These are phyloP conservation scores for Patiria miniata DNA, from an alignment of 35 echinoderm and acorn worm species.

Conservation along the genomic window DNA sequence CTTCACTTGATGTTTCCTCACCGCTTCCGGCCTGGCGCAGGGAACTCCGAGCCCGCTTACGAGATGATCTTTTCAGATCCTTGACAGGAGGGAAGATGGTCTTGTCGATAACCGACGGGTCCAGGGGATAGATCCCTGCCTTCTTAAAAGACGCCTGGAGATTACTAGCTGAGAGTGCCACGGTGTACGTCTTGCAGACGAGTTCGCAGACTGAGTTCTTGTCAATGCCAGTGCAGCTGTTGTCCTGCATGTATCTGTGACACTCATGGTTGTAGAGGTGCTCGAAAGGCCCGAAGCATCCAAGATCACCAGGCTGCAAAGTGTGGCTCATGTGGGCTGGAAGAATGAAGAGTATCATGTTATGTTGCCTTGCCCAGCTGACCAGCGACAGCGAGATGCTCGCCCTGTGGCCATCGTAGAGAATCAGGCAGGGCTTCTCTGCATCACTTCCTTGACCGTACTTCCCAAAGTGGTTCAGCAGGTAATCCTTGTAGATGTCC, in stretches of 20 bases:
- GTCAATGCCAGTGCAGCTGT: background rate
- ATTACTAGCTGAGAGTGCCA: background rate
- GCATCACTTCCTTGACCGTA: background rate
- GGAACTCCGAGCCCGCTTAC: too few species aligned
- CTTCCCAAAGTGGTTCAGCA: constrained; percentile 37
- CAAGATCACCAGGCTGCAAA: constrained; percentile 34
- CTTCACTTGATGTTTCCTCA: too few species aligned
- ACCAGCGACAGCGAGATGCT: constrained; percentile 24
- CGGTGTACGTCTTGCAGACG: background rate
- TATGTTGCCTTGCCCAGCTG: constrained; percentile 19
- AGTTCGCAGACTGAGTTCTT: background rate
- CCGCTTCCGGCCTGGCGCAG: too few species aligned
- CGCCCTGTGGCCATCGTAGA: constrained; percentile 57
- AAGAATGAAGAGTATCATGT: constrained; percentile 37
- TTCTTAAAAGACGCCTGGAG: background rate
- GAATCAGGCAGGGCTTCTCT: constrained; percentile 37
- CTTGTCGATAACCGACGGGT: background rate
- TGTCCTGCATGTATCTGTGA: constrained; percentile 17
- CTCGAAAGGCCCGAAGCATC: constrained; percentile 47
- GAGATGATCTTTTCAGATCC: too few species aligned
- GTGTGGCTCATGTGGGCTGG: constrained; percentile 49
- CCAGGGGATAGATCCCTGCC: background rate
- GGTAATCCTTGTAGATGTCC: constrained; percentile 32
- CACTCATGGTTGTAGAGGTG: constrained; percentile 35
- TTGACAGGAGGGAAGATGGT: background rate